A percentile compares a stretch with the other conserved stretches of the same genome.
phyloP scores from a whole-genome alignment of 1,140 invertebrate species.

The Sarcophaga bullata region DNA sequence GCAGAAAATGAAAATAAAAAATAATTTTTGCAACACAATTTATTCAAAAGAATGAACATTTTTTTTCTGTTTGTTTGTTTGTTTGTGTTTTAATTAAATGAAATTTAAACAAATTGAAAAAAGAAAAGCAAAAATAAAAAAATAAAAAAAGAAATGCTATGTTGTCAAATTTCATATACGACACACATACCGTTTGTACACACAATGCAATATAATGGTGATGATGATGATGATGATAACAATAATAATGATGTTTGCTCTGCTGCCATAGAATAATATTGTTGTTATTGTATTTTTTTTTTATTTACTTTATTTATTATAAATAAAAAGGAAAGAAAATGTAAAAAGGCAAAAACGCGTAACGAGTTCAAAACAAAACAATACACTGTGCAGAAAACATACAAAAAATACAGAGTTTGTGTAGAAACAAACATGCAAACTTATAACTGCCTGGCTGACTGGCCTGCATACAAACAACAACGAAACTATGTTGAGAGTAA shows the following conservation, averaged over 20 bases:
- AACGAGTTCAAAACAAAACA: conserved; percentile 35
- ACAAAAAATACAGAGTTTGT: neutral
- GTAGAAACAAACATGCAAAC: conserved; percentile 18
- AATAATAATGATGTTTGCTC: neutral
- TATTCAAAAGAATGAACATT: neutral
- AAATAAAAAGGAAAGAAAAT: conserved; percentile 21
- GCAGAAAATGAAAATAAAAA: neutral
- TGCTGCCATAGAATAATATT: neutral
- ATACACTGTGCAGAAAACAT: neutral
- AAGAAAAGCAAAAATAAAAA: neutral
- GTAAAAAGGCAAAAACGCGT: conserved; percentile 39
- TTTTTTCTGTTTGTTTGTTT: neutral
- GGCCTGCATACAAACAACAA: neutral
- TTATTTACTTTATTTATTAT: neutral
- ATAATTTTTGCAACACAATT: neutral
- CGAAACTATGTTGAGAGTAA: neutral
- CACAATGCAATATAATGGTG: neutral
- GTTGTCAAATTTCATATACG: conserved; percentile 24
- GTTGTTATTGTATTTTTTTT: conserved; percentile 1
- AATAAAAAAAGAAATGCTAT: conserved; percentile 12
- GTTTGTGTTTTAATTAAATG: conserved; percentile 32
- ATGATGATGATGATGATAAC: neutral
- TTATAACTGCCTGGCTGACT: too few relatives aligned
- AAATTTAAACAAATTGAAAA: conserved; percentile 41
- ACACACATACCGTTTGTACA: neutral